Percentiles rank a stretch among this genome's conserved stretches.
phyloP scores from a whole-genome alignment of 2,113 vertebrate species.

The Lichenostomus cassidix region DNA sequence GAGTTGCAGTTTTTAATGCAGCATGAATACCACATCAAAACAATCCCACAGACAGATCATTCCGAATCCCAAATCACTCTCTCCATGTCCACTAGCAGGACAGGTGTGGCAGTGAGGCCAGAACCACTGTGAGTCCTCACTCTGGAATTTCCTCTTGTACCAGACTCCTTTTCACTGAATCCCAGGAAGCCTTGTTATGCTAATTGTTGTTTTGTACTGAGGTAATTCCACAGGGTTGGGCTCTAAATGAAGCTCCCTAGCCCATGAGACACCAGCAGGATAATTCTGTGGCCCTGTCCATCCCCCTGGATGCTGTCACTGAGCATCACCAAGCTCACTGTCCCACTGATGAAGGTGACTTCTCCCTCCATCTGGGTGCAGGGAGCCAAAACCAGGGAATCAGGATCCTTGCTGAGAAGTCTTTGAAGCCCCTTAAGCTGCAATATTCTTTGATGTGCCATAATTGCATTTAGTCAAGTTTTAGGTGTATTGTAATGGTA shows the following conservation, averaged over 20 bases:
- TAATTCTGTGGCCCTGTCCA: accelerated
- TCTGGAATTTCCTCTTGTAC: constrained; percentile 45
- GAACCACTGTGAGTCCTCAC: neutral
- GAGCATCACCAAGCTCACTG: neutral
- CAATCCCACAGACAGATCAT: neutral
- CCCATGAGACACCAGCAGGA: neutral
- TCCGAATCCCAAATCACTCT: neutral
- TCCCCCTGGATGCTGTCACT: neutral
- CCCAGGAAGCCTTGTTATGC: constrained; percentile 67
- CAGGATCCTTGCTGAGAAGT: neutral
- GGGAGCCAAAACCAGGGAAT: neutral
- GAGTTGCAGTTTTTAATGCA: constrained; percentile 21
- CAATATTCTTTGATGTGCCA: neutral
- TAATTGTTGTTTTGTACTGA: constrained; percentile 65
- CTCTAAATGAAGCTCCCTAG: constrained; percentile 50
- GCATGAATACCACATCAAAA: constrained; percentile 18
- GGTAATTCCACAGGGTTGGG: constrained; percentile 19
- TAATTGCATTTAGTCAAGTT: constrained; percentile 20
- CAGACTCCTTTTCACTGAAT: constrained; percentile 31
- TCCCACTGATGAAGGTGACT: neutral
- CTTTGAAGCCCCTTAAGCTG: neutral
- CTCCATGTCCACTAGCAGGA: neutral
- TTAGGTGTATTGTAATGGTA: constrained; percentile 30
- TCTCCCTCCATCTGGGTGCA: neutral
- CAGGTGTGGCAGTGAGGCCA: neutral